Base-by-base conservation (phyloP, 2,113 vertebrate species). In the Puma concolor region DNA sequence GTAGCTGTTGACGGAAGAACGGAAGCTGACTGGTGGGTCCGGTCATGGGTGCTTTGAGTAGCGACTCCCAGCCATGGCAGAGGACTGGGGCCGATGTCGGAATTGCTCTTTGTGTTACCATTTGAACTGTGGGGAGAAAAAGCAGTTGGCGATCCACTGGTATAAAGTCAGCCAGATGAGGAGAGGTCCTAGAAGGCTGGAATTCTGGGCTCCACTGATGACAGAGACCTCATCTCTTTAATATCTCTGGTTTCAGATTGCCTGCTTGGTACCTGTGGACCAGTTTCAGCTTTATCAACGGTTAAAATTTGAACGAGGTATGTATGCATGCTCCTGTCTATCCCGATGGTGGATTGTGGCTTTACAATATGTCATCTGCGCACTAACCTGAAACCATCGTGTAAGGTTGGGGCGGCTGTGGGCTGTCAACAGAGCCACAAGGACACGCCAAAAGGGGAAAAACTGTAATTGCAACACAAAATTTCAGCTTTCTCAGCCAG, bases 251-350 rank as follows among this genome's bases (percentile, higher is more conserved):
- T 99, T 99, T 97, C 99, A 99, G 99, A 99, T 99, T 60, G 99
- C 99, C 93, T 98, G 98, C 91, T 98, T 99, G 98, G 99, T 99
- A 79, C 97, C 99, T 33, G 98, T 98, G 79, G 99, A 99, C 89
- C 99, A 99, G 97, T 99, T 99, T 97, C 98, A 99, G 76, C 98
- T 99, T 64, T 99, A 99, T 98, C 99, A 99, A 98, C 99, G 99
- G 74, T 97, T 99, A 98, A 99, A 99, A 98, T 99, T 99, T 98
- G 99, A 99, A 98, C 98, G 99, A 99, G 99, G 99, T 99, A 95
- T 3, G 98, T 99, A 94, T 3, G 96, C 67, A 92, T n/a, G 86
- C 31, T 67, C 76, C 60, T 95, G 63, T 87, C 82, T 15, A 52
- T 87, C 81, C 66, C 7, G 2, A 17, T 76, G 91, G 29, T 44